These are phyloP conservation scores for Pelecanoides urinatrix DNA, from an alignment of 2,113 vertebrate species.

Conservation along the genomic window DNA sequence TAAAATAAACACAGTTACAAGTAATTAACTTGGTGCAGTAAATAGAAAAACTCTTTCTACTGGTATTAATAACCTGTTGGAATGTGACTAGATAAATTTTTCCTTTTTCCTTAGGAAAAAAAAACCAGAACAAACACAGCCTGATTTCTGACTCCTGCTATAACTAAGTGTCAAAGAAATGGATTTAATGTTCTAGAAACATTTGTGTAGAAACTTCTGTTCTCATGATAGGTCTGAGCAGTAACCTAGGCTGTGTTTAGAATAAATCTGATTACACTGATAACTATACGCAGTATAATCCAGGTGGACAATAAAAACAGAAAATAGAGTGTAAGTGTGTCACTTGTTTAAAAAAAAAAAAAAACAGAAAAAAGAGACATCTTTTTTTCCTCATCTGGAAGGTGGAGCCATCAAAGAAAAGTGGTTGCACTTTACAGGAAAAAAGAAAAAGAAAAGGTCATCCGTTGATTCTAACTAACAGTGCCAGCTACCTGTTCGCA, in stretches of 20 bases:
- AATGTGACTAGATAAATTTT: background rate
- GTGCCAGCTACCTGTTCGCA: background rate
- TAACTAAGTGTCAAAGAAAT: background rate
- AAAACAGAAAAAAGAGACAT: rapidly evolving
- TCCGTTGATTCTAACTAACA: background rate
- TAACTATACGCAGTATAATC: background rate
- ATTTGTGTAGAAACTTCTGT: background rate
- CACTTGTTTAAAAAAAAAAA: background rate
- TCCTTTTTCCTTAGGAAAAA: background rate
- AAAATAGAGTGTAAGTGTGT: background rate
- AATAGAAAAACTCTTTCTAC: background rate
- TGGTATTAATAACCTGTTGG: background rate
- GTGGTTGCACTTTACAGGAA: background rate
- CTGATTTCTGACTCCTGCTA: background rate
- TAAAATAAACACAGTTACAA: background rate
- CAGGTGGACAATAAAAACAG: background rate
- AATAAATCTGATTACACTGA: background rate
- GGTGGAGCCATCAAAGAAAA: background rate
- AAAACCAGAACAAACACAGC: background rate
- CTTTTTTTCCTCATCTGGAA: background rate
- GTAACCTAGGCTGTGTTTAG: background rate
- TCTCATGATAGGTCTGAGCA: background rate
- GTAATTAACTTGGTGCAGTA: background rate
- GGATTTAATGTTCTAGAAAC: background rate
- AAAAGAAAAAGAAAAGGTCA: background rate